Evolutionary conservation across 2,888 invertebrate genomes (phyloP), one percentile per base, ranked within the genome.

Genomic region (Oscheius sp.): DNA sequence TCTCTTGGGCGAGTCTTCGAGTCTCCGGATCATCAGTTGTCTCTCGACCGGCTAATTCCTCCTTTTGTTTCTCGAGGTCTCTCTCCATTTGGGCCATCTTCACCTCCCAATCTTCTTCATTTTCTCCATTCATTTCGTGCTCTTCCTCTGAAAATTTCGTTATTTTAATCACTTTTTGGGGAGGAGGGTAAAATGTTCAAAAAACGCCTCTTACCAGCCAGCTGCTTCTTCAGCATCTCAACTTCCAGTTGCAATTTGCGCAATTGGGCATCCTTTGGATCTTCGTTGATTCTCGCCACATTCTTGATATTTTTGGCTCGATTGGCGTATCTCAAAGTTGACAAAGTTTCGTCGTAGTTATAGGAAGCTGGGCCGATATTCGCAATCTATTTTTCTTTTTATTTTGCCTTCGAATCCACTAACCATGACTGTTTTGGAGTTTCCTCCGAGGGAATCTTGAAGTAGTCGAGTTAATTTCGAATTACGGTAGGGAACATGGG

Each of bases 161-260:
- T 45, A 25, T 66, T 31, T n/a, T 12, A 10, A 20, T 57, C 45
- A 23, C 27, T n/a, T n/a, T n/a, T n/a, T n/a, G n/a, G n/a, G n/a
- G n/a, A n/a, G n/a, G n/a, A n/a, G n/a, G n/a, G n/a, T n/a, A n/a
- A n/a, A n/a, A n/a, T n/a, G n/a, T n/a, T n/a, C 23, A 10, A 29
- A 52, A n/a, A 10, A 42, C 37, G 4, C 50, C 29, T 15, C 17
- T 27, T 39, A 79, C 79, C 78, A 46, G 93, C 93, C 69, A 96
- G 88, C 86, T 94, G 93, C 79, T 92, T 92, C 79, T 92, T 92
- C 53, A 98, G 90, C 66, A 93, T 93, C 79, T 94, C 94, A 79
- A 99, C 96, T 89, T 98, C 96, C 84, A 93, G 92, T 88, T 98
- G 96, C 89, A 96, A 97, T 88, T 95, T 93, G 58, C 95, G 91